Evolutionary conservation across 2,888 invertebrate species (phyloP).

Genomic region (Eupithecia tripunctaria): DNA sequence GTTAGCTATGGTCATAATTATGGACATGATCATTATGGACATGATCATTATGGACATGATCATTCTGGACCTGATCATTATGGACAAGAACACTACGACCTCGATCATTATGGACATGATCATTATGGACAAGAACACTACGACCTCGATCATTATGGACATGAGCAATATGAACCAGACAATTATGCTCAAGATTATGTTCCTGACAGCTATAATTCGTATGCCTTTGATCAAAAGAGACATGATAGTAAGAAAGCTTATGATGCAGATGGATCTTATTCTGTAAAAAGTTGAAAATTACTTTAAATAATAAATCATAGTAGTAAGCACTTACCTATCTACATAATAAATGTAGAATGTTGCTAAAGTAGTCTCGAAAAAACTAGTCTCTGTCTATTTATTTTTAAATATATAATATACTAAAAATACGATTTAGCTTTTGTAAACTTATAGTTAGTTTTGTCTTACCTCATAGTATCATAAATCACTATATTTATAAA

Average conservation of each 20-base stretch:
- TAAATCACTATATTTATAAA: too few species aligned
- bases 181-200: slow-evolving; percentile 38
- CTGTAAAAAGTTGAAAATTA: slow-evolving; percentile 55
- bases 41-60: slow-evolving; percentile 30
- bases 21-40: neutral
- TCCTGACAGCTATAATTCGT: slow-evolving; percentile 36
- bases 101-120: slow-evolving; percentile 19
- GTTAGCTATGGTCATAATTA: slow-evolving; percentile 38
- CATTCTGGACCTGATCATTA: slow-evolving; percentile 27
- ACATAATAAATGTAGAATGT: too few species aligned
- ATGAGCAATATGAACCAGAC: slow-evolving; percentile 17
- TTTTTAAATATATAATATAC: too few species aligned
- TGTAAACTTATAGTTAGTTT: too few species aligned
- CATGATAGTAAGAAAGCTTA: slow-evolving; percentile 54
- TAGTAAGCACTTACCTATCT: too few species aligned
- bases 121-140: slow-evolving; percentile 6
- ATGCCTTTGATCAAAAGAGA: slow-evolving; percentile 3
- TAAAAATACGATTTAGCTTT: too few species aligned
- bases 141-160: slow-evolving; percentile 28
- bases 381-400: too few species aligned
- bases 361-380: neutral
- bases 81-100: slow-evolving; percentile 16
- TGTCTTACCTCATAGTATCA: too few species aligned
- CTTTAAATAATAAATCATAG: neutral
- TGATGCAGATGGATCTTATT: slow-evolving; percentile 76